Evolutionary conservation across 2,888 invertebrate genomes (phyloP), one percentile per base, ranked within the genome.

Genomic region (Notodromas monacha): DNA sequence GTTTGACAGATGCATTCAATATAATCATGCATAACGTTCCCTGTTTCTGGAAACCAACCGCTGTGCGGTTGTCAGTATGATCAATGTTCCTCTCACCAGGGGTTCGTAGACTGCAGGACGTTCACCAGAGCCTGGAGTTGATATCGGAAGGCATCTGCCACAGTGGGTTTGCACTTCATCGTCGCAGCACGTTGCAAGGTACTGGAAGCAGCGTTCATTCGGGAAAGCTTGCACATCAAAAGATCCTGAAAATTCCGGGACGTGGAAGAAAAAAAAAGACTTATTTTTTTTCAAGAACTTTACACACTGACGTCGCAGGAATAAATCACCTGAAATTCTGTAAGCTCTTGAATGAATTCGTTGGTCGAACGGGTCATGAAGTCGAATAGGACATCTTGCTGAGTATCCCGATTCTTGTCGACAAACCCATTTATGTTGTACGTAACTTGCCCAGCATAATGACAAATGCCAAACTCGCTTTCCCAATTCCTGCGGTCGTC

Each of bases 321-420:
- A 46, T 60, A 63, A 38, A 13, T 33, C 21, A 40, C 41, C 36
- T 40, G 42, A 30, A 40, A 42, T 30, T 58, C 60, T 2, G 63
- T 62, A 6, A 66, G 52, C 41, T 73, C 72, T 42, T 69, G 65
- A 2, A 79, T 68, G 43, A 77, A 76, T 26, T 64, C 63, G 42
- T 74, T 73, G 3, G 61, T 63, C 30, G 77, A 76, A 26, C 73
- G 56, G 28, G 70, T 68, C 55, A 81, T 63, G 38, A 72, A 68
- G 46, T 81, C 77, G 38, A 81, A 77, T 43, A 81, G 68, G 2
- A 77, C 74, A 43, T 79, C 79, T 45, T 81, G 79, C 45, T 79
- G 79, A 0, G 76, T 74, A 42, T 81, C 79, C 5, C 77, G 56
- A 48, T 81, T 81, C 51, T 81, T 81, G 44, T 79, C 77, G 2